These are phyloP conservation scores for Orchestes rusci DNA, from an alignment of 2,888 invertebrate genomes.

Conservation along the genomic window DNA sequence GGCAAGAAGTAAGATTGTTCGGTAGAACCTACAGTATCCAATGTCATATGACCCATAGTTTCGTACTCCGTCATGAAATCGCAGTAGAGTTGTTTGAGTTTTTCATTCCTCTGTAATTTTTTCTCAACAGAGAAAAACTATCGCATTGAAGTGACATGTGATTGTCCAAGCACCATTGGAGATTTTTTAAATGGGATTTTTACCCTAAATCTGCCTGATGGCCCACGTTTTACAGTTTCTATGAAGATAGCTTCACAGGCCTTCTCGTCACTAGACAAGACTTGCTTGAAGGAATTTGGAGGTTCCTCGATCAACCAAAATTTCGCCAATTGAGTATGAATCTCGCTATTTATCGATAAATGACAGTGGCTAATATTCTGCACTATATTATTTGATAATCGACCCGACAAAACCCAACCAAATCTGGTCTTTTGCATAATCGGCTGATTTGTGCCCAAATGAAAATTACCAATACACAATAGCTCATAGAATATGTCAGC, in stretches of 20 bases:
- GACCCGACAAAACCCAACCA: slow-evolving; percentile 2
- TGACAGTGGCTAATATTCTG: slow-evolving; percentile 3
- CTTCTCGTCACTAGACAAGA: slow-evolving; percentile 7
- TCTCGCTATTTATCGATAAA: slow-evolving; percentile 2
- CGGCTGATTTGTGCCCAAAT: slow-evolving; percentile 6
- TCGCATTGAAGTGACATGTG: no score
- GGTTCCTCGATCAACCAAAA: slow-evolving; percentile 17
- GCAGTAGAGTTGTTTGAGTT: slow-evolving; percentile 2
- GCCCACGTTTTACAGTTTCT: neutral
- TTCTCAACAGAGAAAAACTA: slow-evolving; percentile 1
- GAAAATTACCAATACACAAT: slow-evolving; percentile 6
- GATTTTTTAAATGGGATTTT: slow-evolving; percentile 4
- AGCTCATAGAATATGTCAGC: slow-evolving; percentile 7
- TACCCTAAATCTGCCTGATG: neutral
- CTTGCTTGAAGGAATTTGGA: slow-evolving; percentile 2
- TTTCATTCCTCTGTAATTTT: slow-evolving; percentile 7
- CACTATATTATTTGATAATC: no score
- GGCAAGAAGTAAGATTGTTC: no score
- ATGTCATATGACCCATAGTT: no score
- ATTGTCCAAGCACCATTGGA: no score
- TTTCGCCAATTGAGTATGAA: slow-evolving; percentile 9
- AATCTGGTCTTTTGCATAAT: neutral
- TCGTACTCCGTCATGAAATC: slow-evolving; percentile 9
- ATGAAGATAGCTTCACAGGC: neutral
- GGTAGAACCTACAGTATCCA: no score